A percentile compares a stretch with the other conserved stretches of the same genome.
These are phyloP conservation scores for Percina caprodes DNA, from an alignment of 2,113 vertebrate genomes.

Conservation along the genomic window DNA sequence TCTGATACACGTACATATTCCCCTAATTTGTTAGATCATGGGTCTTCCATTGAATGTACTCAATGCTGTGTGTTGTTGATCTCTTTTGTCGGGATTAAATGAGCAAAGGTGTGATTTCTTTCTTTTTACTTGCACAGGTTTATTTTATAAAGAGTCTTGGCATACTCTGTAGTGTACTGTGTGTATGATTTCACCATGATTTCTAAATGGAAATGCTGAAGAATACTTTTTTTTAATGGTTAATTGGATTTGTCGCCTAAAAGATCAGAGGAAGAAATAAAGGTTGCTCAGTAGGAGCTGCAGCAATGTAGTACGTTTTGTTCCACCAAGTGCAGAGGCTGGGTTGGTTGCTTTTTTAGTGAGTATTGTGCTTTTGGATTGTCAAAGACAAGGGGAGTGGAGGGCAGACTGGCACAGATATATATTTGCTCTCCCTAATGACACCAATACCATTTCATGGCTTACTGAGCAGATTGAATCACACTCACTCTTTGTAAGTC, in stretches of 20 bases:
- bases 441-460: conserved; percentile 81
- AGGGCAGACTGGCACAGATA: conserved; percentile 74
- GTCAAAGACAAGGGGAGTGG: conserved; percentile 68
- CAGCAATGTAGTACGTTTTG: conserved; percentile 50
- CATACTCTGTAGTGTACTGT: not conserved
- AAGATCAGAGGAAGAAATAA: conserved; percentile 54
- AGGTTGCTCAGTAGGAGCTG: conserved; percentile 52
- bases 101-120: not conserved
- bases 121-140: not conserved
- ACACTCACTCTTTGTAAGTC: conserved; percentile 73
- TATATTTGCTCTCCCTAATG: conserved; percentile 81
- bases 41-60: not conserved
- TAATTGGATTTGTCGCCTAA: conserved; percentile 62
- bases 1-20: not conserved
- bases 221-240: conserved; percentile 24
- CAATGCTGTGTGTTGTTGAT: conserved; percentile 2
- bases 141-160: not conserved
- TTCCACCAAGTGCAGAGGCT: conserved; percentile 50
- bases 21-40: not conserved
- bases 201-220: conserved; percentile 38
- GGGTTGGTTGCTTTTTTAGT: conserved; percentile 27
- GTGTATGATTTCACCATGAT: conserved; percentile 28
- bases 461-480: conserved; percentile 79
- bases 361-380: conserved; percentile 66
- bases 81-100: conserved; percentile 23